A percentile compares a stretch with the other conserved stretches of the same genome.
These are phyloP conservation scores for Chaenogobius annularis DNA, from an alignment of 2,113 vertebrate genomes.

Conservation along the genomic window DNA sequence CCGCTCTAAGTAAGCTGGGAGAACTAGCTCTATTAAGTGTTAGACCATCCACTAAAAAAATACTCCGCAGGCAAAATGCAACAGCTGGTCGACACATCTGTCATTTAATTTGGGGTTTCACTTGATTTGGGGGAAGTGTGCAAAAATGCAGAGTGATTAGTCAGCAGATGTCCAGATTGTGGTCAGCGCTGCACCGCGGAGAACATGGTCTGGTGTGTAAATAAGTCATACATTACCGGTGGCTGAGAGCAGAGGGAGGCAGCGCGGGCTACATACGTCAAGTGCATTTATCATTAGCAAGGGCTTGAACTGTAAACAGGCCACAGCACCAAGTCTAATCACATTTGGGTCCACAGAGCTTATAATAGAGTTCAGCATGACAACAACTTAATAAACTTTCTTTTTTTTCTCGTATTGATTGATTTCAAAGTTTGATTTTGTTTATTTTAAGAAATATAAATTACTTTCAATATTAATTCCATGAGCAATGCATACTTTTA, in stretches of 20 bases:
- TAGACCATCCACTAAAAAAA: not conserved
- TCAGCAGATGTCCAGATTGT: conserved; percentile 29
- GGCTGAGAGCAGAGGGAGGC: conserved; percentile 68
- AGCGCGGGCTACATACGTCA: conserved; percentile 63
- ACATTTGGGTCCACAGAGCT: conserved; percentile 69
- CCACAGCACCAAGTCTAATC: conserved; percentile 82
- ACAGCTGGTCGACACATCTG: conserved; percentile 13
- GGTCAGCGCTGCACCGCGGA: conserved; percentile 29
- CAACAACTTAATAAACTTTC: too few relatives aligned
- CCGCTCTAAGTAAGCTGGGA: not conserved
- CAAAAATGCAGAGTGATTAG: conserved; percentile 24
- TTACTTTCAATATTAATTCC: too few relatives aligned
- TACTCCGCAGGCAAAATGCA: not conserved
- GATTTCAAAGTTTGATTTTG: too few relatives aligned
- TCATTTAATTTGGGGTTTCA: conserved; percentile 13
- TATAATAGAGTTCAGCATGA: conserved; percentile 13
- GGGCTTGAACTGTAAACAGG: conserved; percentile 80
- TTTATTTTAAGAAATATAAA: too few relatives aligned
- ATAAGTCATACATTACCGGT: conserved; percentile 58
- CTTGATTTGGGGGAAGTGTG: not conserved
- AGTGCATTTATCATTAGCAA: conserved; percentile 76
- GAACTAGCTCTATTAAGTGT: conserved; percentile 2
- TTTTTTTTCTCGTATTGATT: too few relatives aligned
- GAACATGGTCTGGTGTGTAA: conserved; percentile 33
- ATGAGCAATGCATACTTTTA: too few relatives aligned